Base-by-base conservation (phyloP, 2,797 vertebrate genomes). In the Perodicticus potto region DNA sequence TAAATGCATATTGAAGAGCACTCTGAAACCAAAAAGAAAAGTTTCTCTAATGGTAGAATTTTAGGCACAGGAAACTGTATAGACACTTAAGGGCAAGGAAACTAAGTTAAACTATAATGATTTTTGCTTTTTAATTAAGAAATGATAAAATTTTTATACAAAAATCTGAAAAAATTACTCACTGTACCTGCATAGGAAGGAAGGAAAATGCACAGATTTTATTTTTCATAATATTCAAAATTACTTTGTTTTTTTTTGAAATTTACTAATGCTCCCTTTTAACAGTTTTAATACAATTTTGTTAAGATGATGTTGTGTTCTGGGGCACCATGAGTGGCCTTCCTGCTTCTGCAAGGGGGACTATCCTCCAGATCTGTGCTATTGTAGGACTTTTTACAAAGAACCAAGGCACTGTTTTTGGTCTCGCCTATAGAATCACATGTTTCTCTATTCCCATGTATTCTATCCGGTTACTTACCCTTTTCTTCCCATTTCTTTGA, bases 101-200 rank as follows among this genome's bases (percentile, higher is more conserved):
- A 78, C 4, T 22, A 78, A 20, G 13, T 49, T 91, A 43, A 94
- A 63, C 77, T 67, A 77, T 9, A 37, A 12, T 78, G 65, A 67
- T 78, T 94, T 90, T 77, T 43, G n/a, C 70, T 94, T 70, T 45
- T 40, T 63, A 91, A 16, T 61, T 91, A 76, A 20, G 49, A 72
- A 65, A 4, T 84, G 16, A 89, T 63, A 57, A n/a, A 55, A 49
- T 69, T 94, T 84, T 89, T 53, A 37, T 8, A 25, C 73, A 86
- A 45, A 93, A 63, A 61, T 43, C 27, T 32, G 23, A 59, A 76
- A 80, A n/a, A 29, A 76, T 32, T 34, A 45, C 5, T 59, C 13
- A 45, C 27, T 65, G 16, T 65, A 14, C 63, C 27, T 65, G 8
- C 16, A 57, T 25, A 83, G 5, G 40, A 20, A 77, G 32, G 5